Evolutionary conservation across 2,113 vertebrate genomes (phyloP).

Genomic region (Myotis brandtii): DNA sequence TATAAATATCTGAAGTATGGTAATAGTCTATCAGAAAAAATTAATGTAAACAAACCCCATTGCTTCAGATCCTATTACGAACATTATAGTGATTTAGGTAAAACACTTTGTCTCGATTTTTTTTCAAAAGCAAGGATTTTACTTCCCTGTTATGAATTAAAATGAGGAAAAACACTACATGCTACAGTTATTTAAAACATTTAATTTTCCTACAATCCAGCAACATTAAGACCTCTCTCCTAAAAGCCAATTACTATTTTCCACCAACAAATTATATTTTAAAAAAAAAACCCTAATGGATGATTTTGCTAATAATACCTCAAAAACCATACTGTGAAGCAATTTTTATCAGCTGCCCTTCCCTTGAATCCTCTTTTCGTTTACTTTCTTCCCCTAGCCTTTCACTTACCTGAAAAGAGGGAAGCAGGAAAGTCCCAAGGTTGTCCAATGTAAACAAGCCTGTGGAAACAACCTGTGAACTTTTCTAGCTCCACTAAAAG

Average conservation of each 20-base stretch:
- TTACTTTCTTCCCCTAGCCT: background rate
- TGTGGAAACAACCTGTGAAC: background rate
- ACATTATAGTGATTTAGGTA: background rate
- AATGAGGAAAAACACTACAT: background rate
- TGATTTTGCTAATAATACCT: slow-evolving; percentile 27
- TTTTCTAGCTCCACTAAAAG: background rate
- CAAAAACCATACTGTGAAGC: background rate
- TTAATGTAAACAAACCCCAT: background rate
- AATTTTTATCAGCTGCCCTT: background rate
- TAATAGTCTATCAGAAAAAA: slow-evolving; percentile 44
- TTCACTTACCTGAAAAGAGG: background rate
- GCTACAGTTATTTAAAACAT: slow-evolving; percentile 21
- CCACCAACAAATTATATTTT: background rate
- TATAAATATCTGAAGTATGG: background rate
- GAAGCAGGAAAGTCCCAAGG: background rate
- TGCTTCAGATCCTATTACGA: slow-evolving; percentile 1
- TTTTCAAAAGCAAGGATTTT: slow-evolving; percentile 25
- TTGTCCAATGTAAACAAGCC: background rate
- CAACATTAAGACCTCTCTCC: slow-evolving; percentile 22
- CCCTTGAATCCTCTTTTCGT: background rate
- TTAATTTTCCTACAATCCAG: slow-evolving; percentile 46
- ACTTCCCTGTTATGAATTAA: background rate
- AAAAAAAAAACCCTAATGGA: slow-evolving; percentile 25
- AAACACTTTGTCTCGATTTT: background rate
- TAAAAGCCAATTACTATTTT: slow-evolving; percentile 37